A percentile compares a stretch with the other conserved stretches of the same genome.
Evolutionary conservation across 1,140 invertebrate genomes (phyloP).

Genomic region (Halyomorpha halys): DNA sequence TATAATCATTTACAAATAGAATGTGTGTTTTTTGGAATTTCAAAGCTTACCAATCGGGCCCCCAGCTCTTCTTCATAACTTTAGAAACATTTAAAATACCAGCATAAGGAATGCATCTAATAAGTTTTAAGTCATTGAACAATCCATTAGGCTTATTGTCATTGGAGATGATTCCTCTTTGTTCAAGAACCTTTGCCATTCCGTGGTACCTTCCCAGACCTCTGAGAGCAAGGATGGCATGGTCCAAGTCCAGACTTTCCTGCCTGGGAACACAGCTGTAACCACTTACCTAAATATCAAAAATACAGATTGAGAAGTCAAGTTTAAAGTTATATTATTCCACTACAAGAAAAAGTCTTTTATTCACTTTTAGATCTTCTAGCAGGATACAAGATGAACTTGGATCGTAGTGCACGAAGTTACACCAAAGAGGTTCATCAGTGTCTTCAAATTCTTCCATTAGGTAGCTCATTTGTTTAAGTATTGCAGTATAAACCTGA

Average conservation of each 20-base stretch:
- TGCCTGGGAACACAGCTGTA: not conserved
- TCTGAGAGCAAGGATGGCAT: not conserved
- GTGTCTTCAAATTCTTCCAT: too few species aligned
- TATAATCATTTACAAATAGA: too few species aligned
- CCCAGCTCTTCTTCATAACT: not conserved
- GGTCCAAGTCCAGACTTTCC: slow-evolving; percentile 9
- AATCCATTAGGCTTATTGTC: not conserved
- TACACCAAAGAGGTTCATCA: too few species aligned
- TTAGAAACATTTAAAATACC: not conserved
- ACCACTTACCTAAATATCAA: not conserved
- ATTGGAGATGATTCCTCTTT: slow-evolving; percentile 1
- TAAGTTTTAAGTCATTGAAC: not conserved
- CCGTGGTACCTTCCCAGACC: slow-evolving; percentile 10
- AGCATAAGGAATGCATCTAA: not conserved
- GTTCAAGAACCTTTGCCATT: slow-evolving; percentile 9
- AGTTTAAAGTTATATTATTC: too few species aligned
- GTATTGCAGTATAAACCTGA: too few species aligned
- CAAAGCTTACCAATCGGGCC: not conserved
- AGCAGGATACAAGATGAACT: too few species aligned
- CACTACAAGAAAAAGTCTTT: too few species aligned
- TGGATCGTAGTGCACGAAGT: too few species aligned
- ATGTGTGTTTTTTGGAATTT: too few species aligned
- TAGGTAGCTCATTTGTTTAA: too few species aligned
- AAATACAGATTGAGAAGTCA: too few species aligned
- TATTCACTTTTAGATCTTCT: too few species aligned